Conservation (phyloP, 2,113 vertebrate genomes). For the Semnopithecus entellus region DNA sequence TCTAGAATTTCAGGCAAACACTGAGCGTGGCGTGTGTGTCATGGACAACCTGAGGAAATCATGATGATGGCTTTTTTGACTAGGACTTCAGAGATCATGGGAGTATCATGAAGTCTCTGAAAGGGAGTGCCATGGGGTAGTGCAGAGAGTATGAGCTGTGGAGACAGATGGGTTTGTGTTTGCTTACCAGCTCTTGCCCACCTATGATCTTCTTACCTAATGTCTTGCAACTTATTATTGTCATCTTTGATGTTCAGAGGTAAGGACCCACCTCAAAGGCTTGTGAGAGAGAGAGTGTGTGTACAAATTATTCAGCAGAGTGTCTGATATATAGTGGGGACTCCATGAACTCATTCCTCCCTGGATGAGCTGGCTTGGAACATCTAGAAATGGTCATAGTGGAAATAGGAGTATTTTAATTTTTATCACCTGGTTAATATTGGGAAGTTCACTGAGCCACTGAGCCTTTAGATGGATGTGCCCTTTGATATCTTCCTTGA, state of each 20-base stretch:
- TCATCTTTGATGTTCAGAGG: background rate
- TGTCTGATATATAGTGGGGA: background rate
- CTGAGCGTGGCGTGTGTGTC: background rate
- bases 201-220: background rate
- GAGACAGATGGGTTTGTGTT: background rate
- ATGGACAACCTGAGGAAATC: background rate
- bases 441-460: background rate
- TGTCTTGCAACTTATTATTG: background rate
- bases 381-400: background rate
- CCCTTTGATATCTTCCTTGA: constrained; percentile 36
- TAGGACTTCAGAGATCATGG: background rate
- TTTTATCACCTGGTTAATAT: constrained; percentile 18
- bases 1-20: constrained; percentile 1
- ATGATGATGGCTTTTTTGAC: background rate
- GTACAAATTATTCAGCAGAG: background rate
- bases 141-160: background rate
- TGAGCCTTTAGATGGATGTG: background rate
- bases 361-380: background rate
- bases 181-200: background rate
- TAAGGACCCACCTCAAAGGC: background rate
- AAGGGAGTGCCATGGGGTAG: background rate
- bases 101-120: background rate
- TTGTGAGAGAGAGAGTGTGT: background rate
- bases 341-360: background rate
- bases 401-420: background rate